Evolutionary conservation across 1,140 invertebrate species (phyloP), one percentile per base, ranked within the genome.

Genomic region (Melanaphis sacchari): DNA sequence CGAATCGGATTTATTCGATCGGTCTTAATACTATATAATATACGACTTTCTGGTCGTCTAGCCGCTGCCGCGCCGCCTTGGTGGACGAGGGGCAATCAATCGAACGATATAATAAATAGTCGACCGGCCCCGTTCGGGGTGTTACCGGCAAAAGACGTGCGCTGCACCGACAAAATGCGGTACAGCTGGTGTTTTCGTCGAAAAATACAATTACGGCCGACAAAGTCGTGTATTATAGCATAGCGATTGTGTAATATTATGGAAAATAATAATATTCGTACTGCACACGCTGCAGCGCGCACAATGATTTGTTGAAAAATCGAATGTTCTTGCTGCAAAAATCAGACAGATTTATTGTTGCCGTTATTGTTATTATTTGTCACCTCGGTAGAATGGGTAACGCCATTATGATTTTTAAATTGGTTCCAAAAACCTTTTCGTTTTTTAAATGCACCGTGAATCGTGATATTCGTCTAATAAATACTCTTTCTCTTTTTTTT

Each of bases 131-230:
- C 31, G 40, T 4, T 22, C 43, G 43, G 21, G 43, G 43, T 87
- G 85, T 89, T 89, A 89, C 43, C 87, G n/a, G 46, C n/a, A 38
- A 89, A 49, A 38, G 31, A 89, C 87, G 87, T 89, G 87, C 46
- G 43, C 24, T 52, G 87, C 87, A 89, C 87, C 87, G 87, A 89
- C 49, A 89, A 89, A 49, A 43, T 31, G n/a, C 43, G 41, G 24
- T 85, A 18, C 38, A 85, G 84, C 40, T 43, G 41, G 84, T 18
- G 40, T 43, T 43, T 85, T 85, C 84, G 84, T 85, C 41, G 18
- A 43, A 43, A 36, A 85, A 85, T 43, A 43, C 84, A 43, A 85
- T 85, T 85, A 43, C 41, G 84, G 84, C 41, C 15, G 24, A 5
- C 84, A 43, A n/a, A 85, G 26, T 85, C 84, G 31, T 43, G 26